Evolutionary conservation across 2,797 vertebrate genomes (phyloP).

Genomic region (Trematomus bernacchii): DNA sequence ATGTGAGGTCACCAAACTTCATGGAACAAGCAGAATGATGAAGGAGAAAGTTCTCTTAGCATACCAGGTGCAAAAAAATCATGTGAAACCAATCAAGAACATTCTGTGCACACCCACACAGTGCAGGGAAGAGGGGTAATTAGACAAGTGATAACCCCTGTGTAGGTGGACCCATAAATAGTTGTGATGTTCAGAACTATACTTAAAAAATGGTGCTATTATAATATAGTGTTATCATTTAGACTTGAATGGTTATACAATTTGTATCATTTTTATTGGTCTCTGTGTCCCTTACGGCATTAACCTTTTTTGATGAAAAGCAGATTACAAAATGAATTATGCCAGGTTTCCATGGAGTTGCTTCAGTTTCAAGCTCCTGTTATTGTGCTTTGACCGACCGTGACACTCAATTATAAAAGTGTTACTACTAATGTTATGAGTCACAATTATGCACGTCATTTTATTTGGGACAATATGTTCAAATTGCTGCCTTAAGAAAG

Average conservation of each 20-base stretch:
- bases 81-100: neutral
- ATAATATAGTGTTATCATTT: neutral
- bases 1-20: neutral
- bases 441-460: neutral
- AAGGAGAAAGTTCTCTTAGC: neutral
- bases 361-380: neutral
- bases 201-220: neutral
- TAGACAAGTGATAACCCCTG: neutral
- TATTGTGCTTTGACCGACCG: neutral
- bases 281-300: neutral
- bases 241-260: neutral
- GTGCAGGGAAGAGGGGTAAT: constrained; percentile 7
- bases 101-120: neutral
- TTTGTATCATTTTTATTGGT: neutral
- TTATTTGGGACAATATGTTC: neutral
- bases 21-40: neutral
- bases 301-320: neutral
- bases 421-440: neutral
- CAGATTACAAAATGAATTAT: too few species aligned
- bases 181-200: neutral
- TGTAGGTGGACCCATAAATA: neutral
- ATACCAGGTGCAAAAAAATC: neutral
- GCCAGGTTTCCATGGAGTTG: too few species aligned
- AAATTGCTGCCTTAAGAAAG: neutral
- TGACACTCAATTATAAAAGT: neutral